Evolutionary conservation across 2,113 vertebrate genomes (phyloP), one percentile per base, ranked within the genome.

Genomic region (Ariopsis seemanni): DNA sequence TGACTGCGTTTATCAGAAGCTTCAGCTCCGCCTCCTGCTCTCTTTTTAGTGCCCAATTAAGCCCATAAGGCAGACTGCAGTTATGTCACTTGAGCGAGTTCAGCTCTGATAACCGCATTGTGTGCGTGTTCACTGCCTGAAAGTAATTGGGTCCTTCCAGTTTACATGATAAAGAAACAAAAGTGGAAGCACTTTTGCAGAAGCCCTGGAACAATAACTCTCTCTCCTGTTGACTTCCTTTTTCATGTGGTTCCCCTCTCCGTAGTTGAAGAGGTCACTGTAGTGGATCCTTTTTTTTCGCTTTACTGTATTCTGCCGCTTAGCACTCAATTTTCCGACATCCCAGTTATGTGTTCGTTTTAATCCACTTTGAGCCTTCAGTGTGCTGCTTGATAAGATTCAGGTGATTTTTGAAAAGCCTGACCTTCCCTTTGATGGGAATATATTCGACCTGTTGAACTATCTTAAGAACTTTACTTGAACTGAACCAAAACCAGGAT

Each of bases 151-250:
- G 84, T 88, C 58, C 86, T 91, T 86, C 88, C 89, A 27, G 69
- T 9, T 87, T 42, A 55, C 90, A 88, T 91, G 91, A 90, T 77
- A 85, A 92, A 50, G 30, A 58, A 62, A 82, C 53, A 53, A 34
- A 85, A 55, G 79, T 87, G 58, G 55, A 86, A 69, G 65, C 75
- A 0, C 60, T 53, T 82, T n/a, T 67, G 15, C 78, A 30, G 53
- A 60, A 55, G 72, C 34, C n/a, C 55, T 82, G n/a, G 20, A 65
- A 79, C 75, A 72, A 62, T 84, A 69, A 69, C 34, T 22, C 48
- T 82, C 34, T 52, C 25, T 52, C 34, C 17, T 42, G 57, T 82
- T 57, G 25, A 62, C 30, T 82, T 84, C 72, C 67, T 84, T 17
- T 84, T 52, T 74, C 79, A 79, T 52, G 55, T 78, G 42, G 42